A percentile compares a stretch with the other conserved stretches of the same genome.
These are phyloP conservation scores for Chiridota heheva DNA, from an alignment of 35 echinoderm and acorn worm genomes.

Conservation along the genomic window DNA sequence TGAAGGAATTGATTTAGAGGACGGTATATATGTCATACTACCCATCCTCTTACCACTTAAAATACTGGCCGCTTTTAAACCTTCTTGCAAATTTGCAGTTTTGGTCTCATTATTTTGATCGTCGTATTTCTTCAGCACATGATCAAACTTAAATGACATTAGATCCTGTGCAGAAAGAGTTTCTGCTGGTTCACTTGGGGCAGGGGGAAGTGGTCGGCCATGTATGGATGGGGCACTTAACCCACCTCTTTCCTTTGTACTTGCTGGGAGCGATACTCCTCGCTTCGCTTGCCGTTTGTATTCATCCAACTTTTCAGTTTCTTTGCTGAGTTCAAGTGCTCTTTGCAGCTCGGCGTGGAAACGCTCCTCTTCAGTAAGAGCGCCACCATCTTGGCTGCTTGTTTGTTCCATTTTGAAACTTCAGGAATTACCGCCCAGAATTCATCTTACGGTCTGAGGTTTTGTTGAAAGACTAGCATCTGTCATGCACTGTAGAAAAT, in stretches of 20 bases:
- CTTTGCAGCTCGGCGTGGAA: slow-evolving; percentile 57
- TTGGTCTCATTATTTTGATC: not conserved
- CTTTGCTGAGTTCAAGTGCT: slow-evolving; percentile 65
- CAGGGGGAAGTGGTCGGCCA: not conserved
- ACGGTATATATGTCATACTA: too few relatives aligned
- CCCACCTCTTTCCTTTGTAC: not conserved
- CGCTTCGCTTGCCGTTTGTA: not conserved
- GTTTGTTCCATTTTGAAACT: slow-evolving; percentile 10
- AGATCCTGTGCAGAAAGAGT: slow-evolving; percentile 48
- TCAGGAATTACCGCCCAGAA: too few relatives aligned
- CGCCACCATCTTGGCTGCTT: too few relatives aligned
- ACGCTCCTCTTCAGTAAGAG: slow-evolving; percentile 56
- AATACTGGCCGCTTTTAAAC: not conserved
- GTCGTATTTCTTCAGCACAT: slow-evolving; percentile 75
- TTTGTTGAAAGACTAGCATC: too few relatives aligned
- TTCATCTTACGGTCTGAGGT: too few relatives aligned
- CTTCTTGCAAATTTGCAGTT: not conserved
- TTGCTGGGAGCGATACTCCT: not conserved
- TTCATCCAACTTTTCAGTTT: slow-evolving; percentile 61
- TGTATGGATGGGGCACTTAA: not conserved
- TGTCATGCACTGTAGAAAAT: too few relatives aligned
- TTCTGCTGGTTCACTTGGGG: not conserved
- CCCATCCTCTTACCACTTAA: not conserved
- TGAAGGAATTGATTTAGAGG: too few relatives aligned
- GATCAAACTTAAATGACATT: slow-evolving; percentile 88